phyloP scores from a whole-genome alignment of 92 coral and sea anemone genomes.

The Siderastrea siderea region DNA sequence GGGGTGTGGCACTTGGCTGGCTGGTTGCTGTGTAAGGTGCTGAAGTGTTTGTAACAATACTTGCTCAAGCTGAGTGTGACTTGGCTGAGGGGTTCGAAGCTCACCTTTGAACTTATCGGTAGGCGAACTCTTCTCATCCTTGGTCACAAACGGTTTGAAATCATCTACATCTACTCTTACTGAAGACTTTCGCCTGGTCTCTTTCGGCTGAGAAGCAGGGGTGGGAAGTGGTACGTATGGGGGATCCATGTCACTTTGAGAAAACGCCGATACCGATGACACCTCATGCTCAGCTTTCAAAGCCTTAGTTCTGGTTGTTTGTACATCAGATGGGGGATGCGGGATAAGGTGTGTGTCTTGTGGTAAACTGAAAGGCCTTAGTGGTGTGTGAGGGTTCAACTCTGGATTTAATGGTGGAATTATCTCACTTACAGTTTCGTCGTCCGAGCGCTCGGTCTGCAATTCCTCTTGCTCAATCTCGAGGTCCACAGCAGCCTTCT shows the following conservation, averaged over 20 bases:
- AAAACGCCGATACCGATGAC: neutral
- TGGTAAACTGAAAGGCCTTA: neutral
- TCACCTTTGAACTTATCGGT: conserved; percentile 7
- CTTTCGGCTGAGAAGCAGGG: conserved; percentile 4
- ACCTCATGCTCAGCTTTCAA: neutral
- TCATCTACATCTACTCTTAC: conserved; percentile 9
- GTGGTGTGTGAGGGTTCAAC: neutral
- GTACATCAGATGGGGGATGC: no score
- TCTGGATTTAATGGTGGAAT: neutral
- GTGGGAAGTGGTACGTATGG: conserved; percentile 1
- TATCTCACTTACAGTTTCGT: conserved; percentile 1
- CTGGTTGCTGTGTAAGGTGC: neutral
- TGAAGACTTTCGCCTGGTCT: neutral
- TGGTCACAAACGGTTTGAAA: conserved; percentile 8
- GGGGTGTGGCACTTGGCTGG: conserved; percentile 5
- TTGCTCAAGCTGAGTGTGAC: conserved; percentile 29
- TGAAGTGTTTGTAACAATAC: conserved; percentile 27
- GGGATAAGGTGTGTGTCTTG: neutral
- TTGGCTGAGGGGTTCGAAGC: neutral
- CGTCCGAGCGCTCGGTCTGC: neutral
- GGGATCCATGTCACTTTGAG: neutral
- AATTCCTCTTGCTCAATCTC: conserved; percentile 33
- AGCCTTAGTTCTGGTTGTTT: neutral
- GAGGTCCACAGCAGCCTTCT: neutral
- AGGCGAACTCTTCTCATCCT: conserved; percentile 7